Evolutionary conservation across 2,888 invertebrate genomes (phyloP).

Genomic region (Nineta flava): DNA sequence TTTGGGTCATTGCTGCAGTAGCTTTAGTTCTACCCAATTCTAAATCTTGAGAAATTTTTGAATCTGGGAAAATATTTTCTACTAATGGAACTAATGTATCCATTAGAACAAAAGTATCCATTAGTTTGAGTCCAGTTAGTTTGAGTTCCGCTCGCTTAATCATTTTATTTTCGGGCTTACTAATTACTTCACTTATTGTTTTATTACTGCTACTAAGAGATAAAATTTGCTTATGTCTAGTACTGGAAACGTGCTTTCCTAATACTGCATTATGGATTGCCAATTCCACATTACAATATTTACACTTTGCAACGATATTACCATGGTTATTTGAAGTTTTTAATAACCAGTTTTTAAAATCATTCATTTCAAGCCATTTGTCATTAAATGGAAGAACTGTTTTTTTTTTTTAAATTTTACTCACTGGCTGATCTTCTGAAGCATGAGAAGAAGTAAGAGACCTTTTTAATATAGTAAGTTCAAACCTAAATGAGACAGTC

Average conservation of each 20-base stretch:
- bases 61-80: background rate
- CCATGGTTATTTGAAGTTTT: no score
- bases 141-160: background rate
- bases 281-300: no score
- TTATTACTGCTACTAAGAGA: background rate
- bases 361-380: no score
- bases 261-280: no score
- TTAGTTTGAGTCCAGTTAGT: background rate
- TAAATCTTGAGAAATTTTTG: background rate
- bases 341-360: no score
- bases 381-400: no score
- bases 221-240: background rate
- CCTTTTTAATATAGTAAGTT: no score
- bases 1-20: background rate
- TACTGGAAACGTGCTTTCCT: background rate
- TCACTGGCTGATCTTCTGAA: no score
- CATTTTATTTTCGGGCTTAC: background rate
- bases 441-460: no score
- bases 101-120: background rate
- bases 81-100: background rate
- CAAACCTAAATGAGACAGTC: no score
- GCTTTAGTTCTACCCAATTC: background rate
- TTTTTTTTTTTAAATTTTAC: no score
- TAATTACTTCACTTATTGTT: background rate
- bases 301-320: no score